Evolutionary conservation across 2,888 invertebrate species (phyloP).

Genomic region (Pheosia gnoma): DNA sequence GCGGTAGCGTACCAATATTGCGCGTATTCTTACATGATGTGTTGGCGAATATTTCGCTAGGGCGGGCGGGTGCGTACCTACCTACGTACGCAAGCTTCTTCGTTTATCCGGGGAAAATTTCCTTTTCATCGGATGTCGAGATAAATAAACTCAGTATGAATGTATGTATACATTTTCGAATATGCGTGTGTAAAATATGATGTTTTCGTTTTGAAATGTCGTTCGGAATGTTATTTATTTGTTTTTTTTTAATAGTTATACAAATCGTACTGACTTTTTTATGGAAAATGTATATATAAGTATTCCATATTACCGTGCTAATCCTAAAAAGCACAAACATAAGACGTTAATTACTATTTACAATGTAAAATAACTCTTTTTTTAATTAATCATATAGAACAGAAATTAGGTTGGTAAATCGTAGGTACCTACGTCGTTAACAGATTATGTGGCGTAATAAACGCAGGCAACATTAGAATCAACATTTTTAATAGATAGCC

Average conservation of each 20-base stretch:
- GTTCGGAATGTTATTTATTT: slow-evolving; percentile 1
- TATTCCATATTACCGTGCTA: too few relatives aligned
- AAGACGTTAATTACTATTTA: too few relatives aligned
- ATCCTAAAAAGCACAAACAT: too few relatives aligned
- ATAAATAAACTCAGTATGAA: slow-evolving; percentile 19
- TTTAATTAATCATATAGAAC: too few relatives aligned
- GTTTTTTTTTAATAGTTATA: slow-evolving; percentile 7
- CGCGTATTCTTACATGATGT: slow-evolving; percentile 43
- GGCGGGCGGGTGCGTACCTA: slow-evolving; percentile 30
- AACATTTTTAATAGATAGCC: too few relatives aligned
- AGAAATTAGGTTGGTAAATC: too few relatives aligned
- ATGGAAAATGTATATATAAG: not conserved
- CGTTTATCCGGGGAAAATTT: slow-evolving; percentile 37
- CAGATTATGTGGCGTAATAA: too few relatives aligned
- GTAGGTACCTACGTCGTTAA: too few relatives aligned
- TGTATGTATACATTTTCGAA: slow-evolving; percentile 37
- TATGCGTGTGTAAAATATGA: slow-evolving; percentile 29
- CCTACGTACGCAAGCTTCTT: slow-evolving; percentile 22
- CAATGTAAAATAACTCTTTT: too few relatives aligned
- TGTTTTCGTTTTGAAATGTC: slow-evolving; percentile 7
- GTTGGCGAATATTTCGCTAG: slow-evolving; percentile 43
- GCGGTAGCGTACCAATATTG: slow-evolving; percentile 59
- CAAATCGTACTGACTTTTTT: not conserved
- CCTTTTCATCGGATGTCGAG: slow-evolving; percentile 24
- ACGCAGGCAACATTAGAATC: too few relatives aligned